Percentiles rank a stretch among this genome's conserved stretches.
Conservation (phyloP, 1,140 invertebrate genomes). For the Lamellibrachia luymesi region DNA sequence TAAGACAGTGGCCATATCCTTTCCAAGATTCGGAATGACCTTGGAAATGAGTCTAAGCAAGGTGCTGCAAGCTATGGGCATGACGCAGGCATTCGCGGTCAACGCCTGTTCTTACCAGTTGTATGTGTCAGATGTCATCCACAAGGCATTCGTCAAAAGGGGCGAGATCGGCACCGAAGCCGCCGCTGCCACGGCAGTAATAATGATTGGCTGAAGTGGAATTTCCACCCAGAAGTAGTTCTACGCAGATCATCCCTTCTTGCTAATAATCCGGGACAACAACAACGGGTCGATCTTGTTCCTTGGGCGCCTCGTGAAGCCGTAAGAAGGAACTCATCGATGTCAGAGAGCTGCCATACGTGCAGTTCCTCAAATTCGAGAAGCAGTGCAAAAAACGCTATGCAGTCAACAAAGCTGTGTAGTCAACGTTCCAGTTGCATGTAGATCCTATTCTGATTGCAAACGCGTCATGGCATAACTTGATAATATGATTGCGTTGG, state of each 20-base stretch:
- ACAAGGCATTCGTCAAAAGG: neutral
- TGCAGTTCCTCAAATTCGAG: too few relatives aligned
- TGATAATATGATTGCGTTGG: too few relatives aligned
- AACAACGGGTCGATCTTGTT: slow-evolving; percentile 8
- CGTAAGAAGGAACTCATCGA: too few relatives aligned
- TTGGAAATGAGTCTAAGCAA: neutral
- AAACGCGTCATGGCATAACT: too few relatives aligned
- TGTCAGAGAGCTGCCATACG: too few relatives aligned
- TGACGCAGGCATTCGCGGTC: neutral
- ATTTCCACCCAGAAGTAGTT: neutral
- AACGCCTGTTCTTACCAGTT: neutral
- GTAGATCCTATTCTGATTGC: too few relatives aligned
- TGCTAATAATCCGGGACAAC: slow-evolving; percentile 15
- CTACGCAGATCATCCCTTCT: slow-evolving; percentile 23
- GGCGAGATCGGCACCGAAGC: slow-evolving; percentile 19
- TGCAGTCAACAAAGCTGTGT: too few relatives aligned
- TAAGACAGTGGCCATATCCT: neutral
- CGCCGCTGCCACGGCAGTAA: slow-evolving; percentile 13
- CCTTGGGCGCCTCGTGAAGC: neutral
- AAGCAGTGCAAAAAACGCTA: too few relatives aligned
- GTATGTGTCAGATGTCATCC: neutral
- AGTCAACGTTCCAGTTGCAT: too few relatives aligned
- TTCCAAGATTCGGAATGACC: neutral
- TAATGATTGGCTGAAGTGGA: neutral
- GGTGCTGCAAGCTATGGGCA: neutral